Percentiles rank a stretch among this genome's conserved stretches.
Evolutionary conservation across 2,888 invertebrate species (phyloP).

Genomic region (Hirtodrosophila cameraria): DNA sequence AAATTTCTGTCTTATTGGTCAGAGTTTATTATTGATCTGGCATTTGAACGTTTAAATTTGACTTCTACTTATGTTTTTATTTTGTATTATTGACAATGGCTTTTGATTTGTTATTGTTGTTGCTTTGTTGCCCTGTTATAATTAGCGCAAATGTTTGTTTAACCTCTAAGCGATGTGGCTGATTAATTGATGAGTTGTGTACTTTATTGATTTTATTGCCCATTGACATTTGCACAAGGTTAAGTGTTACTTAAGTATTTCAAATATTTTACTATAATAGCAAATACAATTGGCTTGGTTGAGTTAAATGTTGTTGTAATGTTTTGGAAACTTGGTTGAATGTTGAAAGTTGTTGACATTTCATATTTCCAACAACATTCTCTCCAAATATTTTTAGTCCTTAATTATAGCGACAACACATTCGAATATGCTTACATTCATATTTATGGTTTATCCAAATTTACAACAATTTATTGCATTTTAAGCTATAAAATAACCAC

Average conservation of each 20-base stretch:
- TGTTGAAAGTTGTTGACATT: background rate
- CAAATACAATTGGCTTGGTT: too few species aligned
- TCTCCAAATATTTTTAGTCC: constrained; percentile 5
- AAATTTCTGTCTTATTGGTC: constrained; percentile 8
- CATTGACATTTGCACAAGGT: constrained; percentile 3
- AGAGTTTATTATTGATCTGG: constrained; percentile 21
- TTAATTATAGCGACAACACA: background rate
- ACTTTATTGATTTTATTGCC: background rate
- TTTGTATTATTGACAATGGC: constrained; percentile 18
- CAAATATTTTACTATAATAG: background rate
- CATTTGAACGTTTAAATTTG: constrained; percentile 24
- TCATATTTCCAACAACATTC: background rate
- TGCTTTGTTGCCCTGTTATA: constrained; percentile 17
- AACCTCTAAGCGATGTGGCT: constrained; percentile 6
- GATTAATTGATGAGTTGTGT: constrained; percentile 1
- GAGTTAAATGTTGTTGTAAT: background rate
- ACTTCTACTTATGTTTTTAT: constrained; percentile 7
- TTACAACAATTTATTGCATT: background rate
- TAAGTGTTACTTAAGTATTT: constrained; percentile 1
- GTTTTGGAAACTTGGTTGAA: background rate
- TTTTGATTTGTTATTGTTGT: constrained; percentile 28
- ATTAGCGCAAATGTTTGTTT: constrained; percentile 15
- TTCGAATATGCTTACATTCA: background rate
- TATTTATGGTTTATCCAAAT: constrained; percentile 7
- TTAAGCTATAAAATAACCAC: constrained; percentile 7